phyloP scores from a whole-genome alignment of 1,140 invertebrate genomes.

The Phthorimaea operculella region DNA sequence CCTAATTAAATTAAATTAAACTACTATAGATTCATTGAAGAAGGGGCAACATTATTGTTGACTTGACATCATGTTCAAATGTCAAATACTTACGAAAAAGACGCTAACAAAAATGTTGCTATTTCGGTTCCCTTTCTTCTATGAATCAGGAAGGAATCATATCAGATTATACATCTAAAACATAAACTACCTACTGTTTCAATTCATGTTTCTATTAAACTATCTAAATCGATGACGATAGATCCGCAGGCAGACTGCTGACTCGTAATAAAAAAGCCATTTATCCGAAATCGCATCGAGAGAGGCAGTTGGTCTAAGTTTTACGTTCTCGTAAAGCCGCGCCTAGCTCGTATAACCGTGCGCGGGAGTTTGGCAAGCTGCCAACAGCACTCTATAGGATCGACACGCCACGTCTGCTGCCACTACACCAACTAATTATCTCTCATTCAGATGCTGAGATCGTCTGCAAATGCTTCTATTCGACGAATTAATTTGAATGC shows the following conservation, averaged over 20 bases:
- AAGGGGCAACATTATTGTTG: too few species aligned
- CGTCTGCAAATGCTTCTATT: too few species aligned
- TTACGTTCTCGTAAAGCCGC: conserved; percentile 42
- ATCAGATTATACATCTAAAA: too few species aligned
- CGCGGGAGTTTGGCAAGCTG: conserved; percentile 7
- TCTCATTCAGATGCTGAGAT: not conserved
- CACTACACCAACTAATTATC: not conserved
- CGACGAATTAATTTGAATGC: too few species aligned
- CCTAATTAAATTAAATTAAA: too few species aligned
- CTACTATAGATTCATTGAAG: too few species aligned
- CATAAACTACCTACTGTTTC: not conserved
- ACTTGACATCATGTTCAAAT: too few species aligned
- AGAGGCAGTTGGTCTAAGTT: conserved; percentile 35
- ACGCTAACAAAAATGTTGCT: too few species aligned
- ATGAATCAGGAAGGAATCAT: too few species aligned
- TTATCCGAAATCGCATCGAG: conserved; percentile 28
- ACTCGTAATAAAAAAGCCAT: conserved; percentile 28
- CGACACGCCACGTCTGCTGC: not conserved
- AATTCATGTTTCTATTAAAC: not conserved
- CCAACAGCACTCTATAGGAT: not conserved
- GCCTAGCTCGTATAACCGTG: not conserved
- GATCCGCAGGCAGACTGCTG: not conserved
- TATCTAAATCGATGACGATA: not conserved
- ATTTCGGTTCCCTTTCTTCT: too few species aligned
- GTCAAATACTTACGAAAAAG: too few species aligned